Conservation (phyloP, 1,140 invertebrate genomes). For the Holcopasites calliopsidis region DNA sequence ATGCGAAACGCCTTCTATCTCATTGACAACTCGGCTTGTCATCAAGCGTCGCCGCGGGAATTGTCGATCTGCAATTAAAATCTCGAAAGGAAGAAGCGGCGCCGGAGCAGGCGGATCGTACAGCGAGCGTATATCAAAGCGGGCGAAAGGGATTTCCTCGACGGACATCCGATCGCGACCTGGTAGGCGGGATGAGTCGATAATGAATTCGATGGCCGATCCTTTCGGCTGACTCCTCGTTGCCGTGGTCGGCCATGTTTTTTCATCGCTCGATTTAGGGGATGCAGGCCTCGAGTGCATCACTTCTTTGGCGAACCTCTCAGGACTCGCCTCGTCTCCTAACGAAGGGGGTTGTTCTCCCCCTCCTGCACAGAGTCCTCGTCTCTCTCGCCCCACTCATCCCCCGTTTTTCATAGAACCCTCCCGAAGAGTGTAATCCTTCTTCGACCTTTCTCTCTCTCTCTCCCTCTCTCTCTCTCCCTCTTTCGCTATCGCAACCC, state of each 20-base stretch:
- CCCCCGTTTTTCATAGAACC: conserved; percentile 33
- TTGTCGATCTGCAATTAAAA: conserved; percentile 17
- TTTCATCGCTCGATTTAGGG: conserved; percentile 61
- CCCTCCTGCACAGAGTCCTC: conserved; percentile 19
- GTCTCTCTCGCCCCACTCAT: conserved; percentile 4
- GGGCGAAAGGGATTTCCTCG: conserved; percentile 10
- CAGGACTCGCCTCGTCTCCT: conserved; percentile 66
- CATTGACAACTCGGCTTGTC: not conserved
- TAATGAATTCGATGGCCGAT: conserved; percentile 56
- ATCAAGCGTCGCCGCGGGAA: not conserved
- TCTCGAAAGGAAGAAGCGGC: not conserved
- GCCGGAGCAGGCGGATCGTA: no score
- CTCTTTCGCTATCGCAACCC: not conserved
- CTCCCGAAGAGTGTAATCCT: conserved; percentile 36
- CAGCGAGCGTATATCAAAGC: not conserved
- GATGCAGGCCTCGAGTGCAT: conserved; percentile 71
- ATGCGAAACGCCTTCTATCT: not conserved
- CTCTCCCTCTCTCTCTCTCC: not conserved
- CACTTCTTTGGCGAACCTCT: conserved; percentile 67
- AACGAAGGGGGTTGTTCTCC: conserved; percentile 62
- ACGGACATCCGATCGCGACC: not conserved
- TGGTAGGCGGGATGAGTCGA: conserved; percentile 54
- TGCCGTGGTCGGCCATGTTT: conserved; percentile 66
- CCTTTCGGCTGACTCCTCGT: not conserved
- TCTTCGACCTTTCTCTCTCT: conserved; percentile 12